Percentiles rank a stretch among this genome's conserved stretches.
phyloP scores from a whole-genome alignment of 2,797 vertebrate genomes.

The Pristis pectinata region DNA sequence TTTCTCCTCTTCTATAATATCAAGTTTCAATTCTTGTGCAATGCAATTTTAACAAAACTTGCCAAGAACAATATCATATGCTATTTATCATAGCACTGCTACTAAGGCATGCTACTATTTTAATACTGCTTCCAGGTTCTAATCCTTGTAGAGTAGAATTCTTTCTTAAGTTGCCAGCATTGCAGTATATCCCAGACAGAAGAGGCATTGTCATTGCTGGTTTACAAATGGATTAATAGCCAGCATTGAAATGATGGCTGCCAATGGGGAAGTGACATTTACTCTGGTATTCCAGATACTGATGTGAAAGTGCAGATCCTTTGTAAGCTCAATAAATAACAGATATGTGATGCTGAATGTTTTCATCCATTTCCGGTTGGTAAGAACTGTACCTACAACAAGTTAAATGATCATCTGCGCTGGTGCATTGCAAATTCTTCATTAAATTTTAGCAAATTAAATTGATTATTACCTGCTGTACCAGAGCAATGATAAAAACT shows the following conservation, averaged over 20 bases:
- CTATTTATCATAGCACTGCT: background rate
- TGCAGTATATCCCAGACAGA: background rate
- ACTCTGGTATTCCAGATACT: background rate
- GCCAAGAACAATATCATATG: background rate
- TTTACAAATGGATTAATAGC: background rate
- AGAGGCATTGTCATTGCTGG: background rate
- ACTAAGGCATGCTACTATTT: slow-evolving; percentile 23
- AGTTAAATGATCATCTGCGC: background rate
- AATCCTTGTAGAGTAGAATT: slow-evolving; percentile 23
- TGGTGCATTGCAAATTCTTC: background rate
- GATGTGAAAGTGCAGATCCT: background rate
- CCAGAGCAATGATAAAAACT: background rate
- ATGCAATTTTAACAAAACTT: slow-evolving; percentile 10
- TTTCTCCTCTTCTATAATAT: slow-evolving; percentile 5
- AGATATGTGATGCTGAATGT: background rate
- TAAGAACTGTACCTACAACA: background rate
- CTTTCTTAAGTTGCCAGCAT: background rate
- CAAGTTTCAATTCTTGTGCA: background rate
- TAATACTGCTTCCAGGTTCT: background rate
- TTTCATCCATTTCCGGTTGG: background rate
- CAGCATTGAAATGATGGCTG: background rate
- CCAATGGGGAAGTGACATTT: background rate
- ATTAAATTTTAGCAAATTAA: background rate
- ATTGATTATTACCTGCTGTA: background rate
- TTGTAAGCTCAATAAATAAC: background rate